Evolutionary conservation across 2,888 invertebrate species (phyloP), one percentile per base, ranked within the genome.

Genomic region (Ectemnius cavifrons): DNA sequence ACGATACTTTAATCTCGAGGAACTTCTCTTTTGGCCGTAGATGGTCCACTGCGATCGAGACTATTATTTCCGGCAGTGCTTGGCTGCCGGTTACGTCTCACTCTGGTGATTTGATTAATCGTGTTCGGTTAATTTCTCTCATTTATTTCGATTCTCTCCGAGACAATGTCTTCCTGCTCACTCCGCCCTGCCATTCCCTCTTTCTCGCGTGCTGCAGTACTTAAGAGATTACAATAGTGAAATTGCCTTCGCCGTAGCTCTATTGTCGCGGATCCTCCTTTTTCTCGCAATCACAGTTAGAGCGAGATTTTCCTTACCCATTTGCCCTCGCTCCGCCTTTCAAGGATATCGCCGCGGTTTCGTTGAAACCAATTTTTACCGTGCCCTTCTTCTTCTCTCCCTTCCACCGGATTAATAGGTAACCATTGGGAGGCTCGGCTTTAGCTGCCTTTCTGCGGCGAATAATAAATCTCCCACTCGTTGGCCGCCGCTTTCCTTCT

Each of bases 391-490:
- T 18, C 28, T 46, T 46, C 18, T n/a, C 16, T 13, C 46, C 5
- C 52, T 28, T 16, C 18, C 11, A 11, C 37, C 37, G 67, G 46
- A 60, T 67, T 60, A 67, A 67, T 67, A 60, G 67, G 67, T 47
- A 65, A 67, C 59, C 49, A 58, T 28, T 37, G 57, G 23, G 46
- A 60, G 45, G 18, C 52, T 67, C 16, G 60, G 46, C 61, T 60
- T 47, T 20, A 18, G 58, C 11, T 27, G 52, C 18, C 23, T 59
- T 49, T 67, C 28, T 57, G 61, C 47, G 47, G 60, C 8, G 4
- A 59, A 23, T 67, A 46, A 67, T 67, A 67, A 60, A 67, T 67
- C 67, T 67, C 49, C 59, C 23, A 60, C 61, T 61, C 46, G 27
- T 56, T 63, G 37, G 16, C 23, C 23, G 23, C 23, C 23, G 23